phyloP scores from a whole-genome alignment of 2,888 invertebrate genomes.

The Ernsta delagoae region DNA sequence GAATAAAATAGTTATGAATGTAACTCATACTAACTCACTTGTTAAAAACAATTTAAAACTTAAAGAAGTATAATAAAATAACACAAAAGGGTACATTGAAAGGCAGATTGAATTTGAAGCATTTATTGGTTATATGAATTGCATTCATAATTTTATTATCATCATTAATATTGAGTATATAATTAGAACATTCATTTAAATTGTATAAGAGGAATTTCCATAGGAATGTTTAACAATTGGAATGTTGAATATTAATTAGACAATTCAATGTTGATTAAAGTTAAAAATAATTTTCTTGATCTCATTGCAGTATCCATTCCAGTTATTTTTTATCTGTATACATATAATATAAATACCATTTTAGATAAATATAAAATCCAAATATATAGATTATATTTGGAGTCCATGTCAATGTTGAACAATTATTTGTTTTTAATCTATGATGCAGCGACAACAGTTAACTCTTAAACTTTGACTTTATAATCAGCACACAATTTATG shows the following conservation, averaged over 20 bases:
- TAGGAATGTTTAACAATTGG: constrained; percentile 19
- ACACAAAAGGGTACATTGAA: constrained; percentile 51
- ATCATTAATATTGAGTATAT: constrained; percentile 37
- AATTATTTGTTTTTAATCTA: neutral
- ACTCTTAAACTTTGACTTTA: constrained; percentile 12
- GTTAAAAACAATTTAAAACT: constrained; percentile 3
- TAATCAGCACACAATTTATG: constrained; percentile 18
- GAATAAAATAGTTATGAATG: constrained; percentile 66
- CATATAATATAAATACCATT: no score
- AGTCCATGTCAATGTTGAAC: neutral
- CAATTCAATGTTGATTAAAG: neutral
- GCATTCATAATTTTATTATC: constrained; percentile 67
- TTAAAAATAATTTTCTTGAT: no score
- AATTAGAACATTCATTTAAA: constrained; percentile 23
- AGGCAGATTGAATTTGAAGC: constrained; percentile 65
- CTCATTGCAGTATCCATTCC: neutral
- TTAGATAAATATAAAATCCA: no score
- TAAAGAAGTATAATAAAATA: neutral
- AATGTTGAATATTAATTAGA: constrained; percentile 10
- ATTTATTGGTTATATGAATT: constrained; percentile 81
- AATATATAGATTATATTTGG: no score
- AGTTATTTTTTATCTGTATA: neutral
- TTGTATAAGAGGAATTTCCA: constrained; percentile 22
- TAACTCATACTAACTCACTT: constrained; percentile 74
- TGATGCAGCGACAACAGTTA: constrained; percentile 11